Percentiles rank a stretch among this genome's conserved stretches.
These are phyloP conservation scores for Stylophora pistillata DNA, from an alignment of 64 coral and sea anemone species.

Conservation along the genomic window DNA sequence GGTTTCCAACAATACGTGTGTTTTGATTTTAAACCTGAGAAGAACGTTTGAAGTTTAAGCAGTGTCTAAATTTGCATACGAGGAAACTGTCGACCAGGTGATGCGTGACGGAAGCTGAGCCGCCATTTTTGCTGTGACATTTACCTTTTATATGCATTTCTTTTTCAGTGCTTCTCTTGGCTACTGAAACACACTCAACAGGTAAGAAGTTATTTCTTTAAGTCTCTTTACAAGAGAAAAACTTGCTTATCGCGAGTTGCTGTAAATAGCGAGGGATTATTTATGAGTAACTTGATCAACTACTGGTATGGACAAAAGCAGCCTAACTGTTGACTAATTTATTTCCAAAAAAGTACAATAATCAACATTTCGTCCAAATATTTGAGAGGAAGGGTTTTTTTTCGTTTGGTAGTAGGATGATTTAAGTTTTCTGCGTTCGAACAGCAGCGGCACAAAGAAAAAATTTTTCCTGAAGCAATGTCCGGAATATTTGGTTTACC, in stretches of 20 bases:
- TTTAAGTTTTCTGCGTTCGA: too few species aligned
- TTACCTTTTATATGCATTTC: not conserved
- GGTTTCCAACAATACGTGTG: not conserved
- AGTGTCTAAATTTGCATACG: not conserved
- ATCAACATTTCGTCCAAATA: too few species aligned
- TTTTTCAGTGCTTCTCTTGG: conserved; percentile 14
- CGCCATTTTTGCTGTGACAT: not conserved
- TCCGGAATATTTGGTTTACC: too few species aligned
- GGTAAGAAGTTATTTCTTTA: not conserved
- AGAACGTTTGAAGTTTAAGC: not conserved
- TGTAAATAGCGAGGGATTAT: not conserved
- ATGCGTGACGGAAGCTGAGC: not conserved
- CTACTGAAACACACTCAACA: not conserved
- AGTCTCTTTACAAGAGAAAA: not conserved
- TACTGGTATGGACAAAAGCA: too few species aligned
- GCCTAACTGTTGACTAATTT: too few species aligned
- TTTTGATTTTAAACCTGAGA: not conserved
- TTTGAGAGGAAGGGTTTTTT: too few species aligned
- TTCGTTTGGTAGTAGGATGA: too few species aligned
- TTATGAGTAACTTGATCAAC: not conserved
- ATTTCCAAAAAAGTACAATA: too few species aligned
- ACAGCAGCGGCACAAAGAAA: too few species aligned
- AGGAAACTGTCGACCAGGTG: not conserved
- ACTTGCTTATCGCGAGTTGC: too few species aligned
- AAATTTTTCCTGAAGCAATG: too few species aligned